Evolutionary conservation across 1,140 invertebrate genomes (phyloP).

Genomic region (Lerema accius): DNA sequence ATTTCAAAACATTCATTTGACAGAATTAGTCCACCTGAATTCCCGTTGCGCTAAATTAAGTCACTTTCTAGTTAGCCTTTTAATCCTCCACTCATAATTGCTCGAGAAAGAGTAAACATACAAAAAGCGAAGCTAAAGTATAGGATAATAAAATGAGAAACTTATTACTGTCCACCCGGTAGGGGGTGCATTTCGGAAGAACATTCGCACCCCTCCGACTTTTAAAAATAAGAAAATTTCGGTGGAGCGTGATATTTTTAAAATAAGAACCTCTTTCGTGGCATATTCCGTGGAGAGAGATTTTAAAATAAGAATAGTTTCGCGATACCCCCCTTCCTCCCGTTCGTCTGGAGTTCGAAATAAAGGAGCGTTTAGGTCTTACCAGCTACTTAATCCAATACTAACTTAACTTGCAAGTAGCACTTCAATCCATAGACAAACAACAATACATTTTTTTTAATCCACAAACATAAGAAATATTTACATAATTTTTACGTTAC

Average conservation of each 20-base stretch:
- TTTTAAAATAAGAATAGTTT: slow-evolving; percentile 83
- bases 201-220: slow-evolving; percentile 68
- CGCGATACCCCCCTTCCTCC: slow-evolving; percentile 67
- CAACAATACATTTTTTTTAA: too few species aligned
- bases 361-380: slow-evolving; percentile 43
- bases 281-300: slow-evolving; percentile 81
- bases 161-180: slow-evolving; percentile 74
- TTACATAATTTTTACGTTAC: too few species aligned
- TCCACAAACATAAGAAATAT: too few species aligned
- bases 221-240: slow-evolving; percentile 81
- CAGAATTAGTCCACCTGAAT: slow-evolving; percentile 27
- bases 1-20: slow-evolving; percentile 7
- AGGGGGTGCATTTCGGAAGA: slow-evolving; percentile 75
- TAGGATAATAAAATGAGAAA: slow-evolving; percentile 76
- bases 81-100: slow-evolving; percentile 28
- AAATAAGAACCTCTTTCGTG: slow-evolving; percentile 80
- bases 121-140: slow-evolving; percentile 32
- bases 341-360: slow-evolving; percentile 78
- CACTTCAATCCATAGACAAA: background rate
- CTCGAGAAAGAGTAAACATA: slow-evolving; percentile 31
- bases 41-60: slow-evolving; percentile 22
- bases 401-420: slow-evolving; percentile 10
- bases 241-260: slow-evolving; percentile 82
- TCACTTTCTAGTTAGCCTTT: slow-evolving; percentile 18
- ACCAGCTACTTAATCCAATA: slow-evolving; percentile 37